Evolutionary conservation across 2,797 vertebrate genomes (phyloP).

Genomic region (Menidia menidia): DNA sequence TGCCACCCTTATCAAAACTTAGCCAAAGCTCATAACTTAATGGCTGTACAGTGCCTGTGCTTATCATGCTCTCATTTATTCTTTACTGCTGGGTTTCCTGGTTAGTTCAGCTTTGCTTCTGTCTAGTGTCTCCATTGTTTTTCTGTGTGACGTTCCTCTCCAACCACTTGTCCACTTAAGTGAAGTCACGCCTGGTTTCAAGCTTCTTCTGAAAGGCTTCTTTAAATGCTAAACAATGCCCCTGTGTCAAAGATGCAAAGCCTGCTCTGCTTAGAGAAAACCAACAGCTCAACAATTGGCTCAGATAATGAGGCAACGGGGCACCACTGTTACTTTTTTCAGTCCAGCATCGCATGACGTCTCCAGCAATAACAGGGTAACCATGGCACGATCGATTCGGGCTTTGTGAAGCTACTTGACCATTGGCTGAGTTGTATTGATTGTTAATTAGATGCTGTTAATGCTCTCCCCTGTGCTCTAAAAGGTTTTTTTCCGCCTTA

Average conservation of each 20-base stretch:
- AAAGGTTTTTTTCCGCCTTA: background rate
- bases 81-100: constrained; percentile 27
- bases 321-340: constrained; percentile 48
- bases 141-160: constrained; percentile 51
- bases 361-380: constrained; percentile 29
- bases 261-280: constrained; percentile 58
- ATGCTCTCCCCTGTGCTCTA: constrained; percentile 1
- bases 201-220: constrained; percentile 73
- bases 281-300: constrained; percentile 55
- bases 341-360: constrained; percentile 50
- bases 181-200: constrained; percentile 63
- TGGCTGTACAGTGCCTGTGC: constrained; percentile 25
- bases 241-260: constrained; percentile 72
- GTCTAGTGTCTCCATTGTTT: constrained; percentile 67
- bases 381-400: constrained; percentile 37
- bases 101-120: constrained; percentile 44
- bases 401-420: constrained; percentile 52
- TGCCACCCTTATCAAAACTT: constrained; percentile 8
- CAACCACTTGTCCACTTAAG: constrained; percentile 68
- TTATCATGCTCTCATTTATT: constrained; percentile 29
- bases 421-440: constrained; percentile 37
- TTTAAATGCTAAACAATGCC: constrained; percentile 74
- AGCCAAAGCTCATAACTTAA: constrained; percentile 29
- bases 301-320: constrained; percentile 50
- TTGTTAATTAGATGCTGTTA: constrained; percentile 26